Base-by-base conservation (phyloP, 2,113 vertebrate genomes). In the Vidua macroura region DNA sequence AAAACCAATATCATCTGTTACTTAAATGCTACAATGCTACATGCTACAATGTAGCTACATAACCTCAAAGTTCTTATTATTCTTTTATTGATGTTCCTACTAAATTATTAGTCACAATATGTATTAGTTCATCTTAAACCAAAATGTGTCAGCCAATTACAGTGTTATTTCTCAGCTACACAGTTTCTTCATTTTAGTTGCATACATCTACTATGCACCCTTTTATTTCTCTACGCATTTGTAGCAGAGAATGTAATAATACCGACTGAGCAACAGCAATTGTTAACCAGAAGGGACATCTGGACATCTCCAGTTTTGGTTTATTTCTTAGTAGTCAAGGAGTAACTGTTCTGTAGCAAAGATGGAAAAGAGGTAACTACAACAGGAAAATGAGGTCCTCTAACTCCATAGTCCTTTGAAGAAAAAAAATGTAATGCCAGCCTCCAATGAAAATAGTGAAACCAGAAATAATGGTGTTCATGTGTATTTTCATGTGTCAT, bases 191-290 rank as follows among this genome's bases (percentile, higher is more conserved):
- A 35, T 37, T 81, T 67, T n/a, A 72, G 31, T 7, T 72, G 19
- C 35, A 41, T 4, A 24, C 8, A 27, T n/a, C 60, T 62, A 41
- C 18, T 27, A 27, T 1, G 4, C 15, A 75, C 6, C 11, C 11
- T 62, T 80, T 5, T 22, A 56, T 70, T 86, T 82, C 60, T 82
- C 44, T 31, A 18, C 15, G 8, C 2, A 0, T 73, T 68, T 28
- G 4, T 33, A 74, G 37, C 14, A 52, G 31, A 24, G 3, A 15
- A 70, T 30, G 27, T 18, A 23, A 1, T 17, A 28, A 22, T 11
- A 43, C 3, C 0, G 1, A 75, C 0, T 31, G 31, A 60, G 53
- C n/a, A 78, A 75, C 25, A 48, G 35, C 17, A 88, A 60, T 0
- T 23, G 5, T 18, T 88, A 75, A 41, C 5, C 39, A 74, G 66